These are phyloP conservation scores for Xenentodon cancila DNA, from an alignment of 2,797 vertebrate species.

Conservation along the genomic window DNA sequence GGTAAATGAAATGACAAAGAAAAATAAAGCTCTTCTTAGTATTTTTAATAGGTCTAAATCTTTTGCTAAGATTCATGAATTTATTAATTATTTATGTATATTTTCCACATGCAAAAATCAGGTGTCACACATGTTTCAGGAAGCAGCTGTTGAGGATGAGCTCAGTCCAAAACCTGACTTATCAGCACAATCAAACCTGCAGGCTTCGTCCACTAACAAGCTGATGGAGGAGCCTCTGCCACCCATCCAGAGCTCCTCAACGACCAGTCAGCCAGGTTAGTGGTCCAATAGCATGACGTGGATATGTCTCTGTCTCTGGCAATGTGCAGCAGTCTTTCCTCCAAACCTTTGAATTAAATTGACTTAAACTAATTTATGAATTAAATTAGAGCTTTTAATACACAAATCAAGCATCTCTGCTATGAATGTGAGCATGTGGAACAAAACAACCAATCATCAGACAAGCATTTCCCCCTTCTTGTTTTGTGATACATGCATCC, in stretches of 20 bases:
- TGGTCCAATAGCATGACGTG: background rate
- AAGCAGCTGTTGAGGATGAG: slow-evolving; percentile 16
- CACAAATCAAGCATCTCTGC: no score
- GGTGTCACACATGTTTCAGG: slow-evolving; percentile 31
- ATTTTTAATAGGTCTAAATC: background rate
- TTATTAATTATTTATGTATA: background rate
- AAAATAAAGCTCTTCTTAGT: background rate
- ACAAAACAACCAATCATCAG: background rate
- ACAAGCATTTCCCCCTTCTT: background rate
- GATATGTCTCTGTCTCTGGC: background rate
- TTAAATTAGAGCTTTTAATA: no score
- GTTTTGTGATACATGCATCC: no score
- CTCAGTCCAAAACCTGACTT: slow-evolving; percentile 38
- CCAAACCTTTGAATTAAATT: no score
- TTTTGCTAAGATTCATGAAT: background rate
- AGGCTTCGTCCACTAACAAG: slow-evolving; percentile 53
- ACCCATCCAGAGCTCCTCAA: slow-evolving; percentile 1
- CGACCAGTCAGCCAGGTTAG: slow-evolving; percentile 52
- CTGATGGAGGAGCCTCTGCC: slow-evolving; percentile 48
- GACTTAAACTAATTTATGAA: no score
- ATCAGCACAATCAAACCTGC: slow-evolving; percentile 11
- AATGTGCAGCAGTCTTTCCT: background rate
- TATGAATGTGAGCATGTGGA: no score
- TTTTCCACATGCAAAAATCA: background rate
- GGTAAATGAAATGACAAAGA: slow-evolving; percentile 33